Conservation (phyloP, 2,113 vertebrate species). For the Alethe castanea region DNA sequence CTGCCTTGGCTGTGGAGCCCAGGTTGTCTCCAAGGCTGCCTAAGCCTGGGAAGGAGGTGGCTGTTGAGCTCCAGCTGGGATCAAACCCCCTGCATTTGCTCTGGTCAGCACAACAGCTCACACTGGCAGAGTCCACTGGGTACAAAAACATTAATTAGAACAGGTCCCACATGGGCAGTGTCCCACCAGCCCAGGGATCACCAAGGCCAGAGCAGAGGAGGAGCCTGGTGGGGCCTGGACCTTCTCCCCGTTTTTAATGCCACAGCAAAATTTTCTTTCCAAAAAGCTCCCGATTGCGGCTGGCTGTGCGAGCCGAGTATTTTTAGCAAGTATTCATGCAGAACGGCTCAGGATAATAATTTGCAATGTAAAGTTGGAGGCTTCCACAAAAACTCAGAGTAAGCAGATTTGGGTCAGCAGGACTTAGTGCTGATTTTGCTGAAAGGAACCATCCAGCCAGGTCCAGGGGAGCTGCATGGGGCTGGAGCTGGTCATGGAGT, state of each 20-base stretch:
- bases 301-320: not conserved
- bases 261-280: not conserved
- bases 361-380: not conserved
- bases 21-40: not conserved
- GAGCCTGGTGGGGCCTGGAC: not conserved
- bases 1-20: not conserved
- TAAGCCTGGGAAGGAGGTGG: not conserved
- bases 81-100: not conserved
- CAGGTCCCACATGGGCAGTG: fast-evolving
- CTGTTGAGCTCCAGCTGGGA: fast-evolving
- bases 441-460: not conserved
- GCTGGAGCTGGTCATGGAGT: not conserved
- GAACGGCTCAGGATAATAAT: not conserved
- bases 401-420: not conserved
- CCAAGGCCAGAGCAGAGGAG: not conserved
- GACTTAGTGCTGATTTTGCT: not conserved
- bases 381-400: not conserved
- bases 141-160: fast-evolving
- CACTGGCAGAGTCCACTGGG: fast-evolving
- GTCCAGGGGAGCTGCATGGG: not conserved
- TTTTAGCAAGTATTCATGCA: not conserved
- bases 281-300: not conserved
- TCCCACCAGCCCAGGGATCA: not conserved
- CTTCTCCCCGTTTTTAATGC: not conserved
- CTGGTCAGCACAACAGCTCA: not conserved